These are phyloP conservation scores for Nemopilema nomurai DNA, from an alignment of 30 jellyfish, hydroid and myxozoan species.

Conservation along the genomic window DNA sequence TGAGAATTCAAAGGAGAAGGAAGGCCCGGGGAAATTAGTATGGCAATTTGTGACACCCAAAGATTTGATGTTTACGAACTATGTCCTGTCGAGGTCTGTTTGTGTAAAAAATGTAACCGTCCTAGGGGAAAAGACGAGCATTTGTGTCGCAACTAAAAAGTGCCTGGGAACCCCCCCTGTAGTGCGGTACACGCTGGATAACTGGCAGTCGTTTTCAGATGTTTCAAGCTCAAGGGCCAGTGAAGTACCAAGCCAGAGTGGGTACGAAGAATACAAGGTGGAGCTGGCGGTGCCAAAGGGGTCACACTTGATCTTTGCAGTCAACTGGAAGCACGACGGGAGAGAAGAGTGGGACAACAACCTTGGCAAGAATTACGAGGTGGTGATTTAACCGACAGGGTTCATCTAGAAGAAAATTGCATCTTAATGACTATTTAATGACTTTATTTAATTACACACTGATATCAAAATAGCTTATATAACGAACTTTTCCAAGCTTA, in stretches of 20 bases:
- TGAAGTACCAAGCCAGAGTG: neutral
- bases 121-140: conserved; percentile 6
- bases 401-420: neutral
- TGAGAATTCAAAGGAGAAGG: conserved; percentile 6
- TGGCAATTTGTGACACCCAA: conserved; percentile 11
- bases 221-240: neutral
- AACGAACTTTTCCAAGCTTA: too few species aligned
- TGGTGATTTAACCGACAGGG: neutral
- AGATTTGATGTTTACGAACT: conserved; percentile 7
- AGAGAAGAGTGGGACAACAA: conserved; percentile 86
- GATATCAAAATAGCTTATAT: too few species aligned
- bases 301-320: conserved; percentile 50
- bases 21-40: conserved; percentile 13
- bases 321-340: conserved; percentile 41
- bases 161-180: neutral
- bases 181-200: conserved; percentile 62
- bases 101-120: conserved; percentile 11
- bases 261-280: neutral
- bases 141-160: conserved; percentile 10
- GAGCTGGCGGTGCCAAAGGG: conserved; percentile 3
- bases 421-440: too few species aligned
- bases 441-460: too few species aligned
- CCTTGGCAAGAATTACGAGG: conserved; percentile 54
- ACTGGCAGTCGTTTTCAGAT: conserved; percentile 66
- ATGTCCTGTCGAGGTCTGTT: neutral